Percentiles rank a stretch among this genome's conserved stretches.
Conservation (phyloP, 1,140 invertebrate species). For the Halictus rubicundus region DNA sequence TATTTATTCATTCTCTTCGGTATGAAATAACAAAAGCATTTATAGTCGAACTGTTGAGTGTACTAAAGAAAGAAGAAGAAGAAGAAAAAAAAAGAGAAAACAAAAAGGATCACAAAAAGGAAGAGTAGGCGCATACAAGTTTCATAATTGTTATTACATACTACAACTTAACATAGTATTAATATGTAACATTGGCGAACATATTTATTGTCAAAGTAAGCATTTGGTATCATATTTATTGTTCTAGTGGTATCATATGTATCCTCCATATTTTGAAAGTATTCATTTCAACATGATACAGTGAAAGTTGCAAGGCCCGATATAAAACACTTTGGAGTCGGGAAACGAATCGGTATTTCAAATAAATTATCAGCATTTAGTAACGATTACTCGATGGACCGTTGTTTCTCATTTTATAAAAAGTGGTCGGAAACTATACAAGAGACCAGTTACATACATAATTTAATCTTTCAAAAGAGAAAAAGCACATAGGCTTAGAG, state of each 20-base stretch:
- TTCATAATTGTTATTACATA: constrained; percentile 10
- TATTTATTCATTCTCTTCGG: constrained; percentile 29
- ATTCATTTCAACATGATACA: constrained; percentile 54
- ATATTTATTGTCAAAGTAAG: constrained; percentile 39
- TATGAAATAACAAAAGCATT: constrained; percentile 32
- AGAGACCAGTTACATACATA: neutral
- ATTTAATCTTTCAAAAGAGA: neutral
- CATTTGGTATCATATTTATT: constrained; percentile 12
- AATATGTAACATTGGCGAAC: constrained; percentile 12
- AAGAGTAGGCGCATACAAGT: neutral
- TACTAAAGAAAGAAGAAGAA: neutral
- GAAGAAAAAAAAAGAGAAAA: too few relatives aligned
- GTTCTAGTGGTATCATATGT: constrained; percentile 2
- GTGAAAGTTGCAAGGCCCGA: constrained; percentile 39
- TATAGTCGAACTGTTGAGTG: constrained; percentile 1
- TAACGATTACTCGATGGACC: constrained; percentile 23
- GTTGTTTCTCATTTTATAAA: constrained; percentile 2
- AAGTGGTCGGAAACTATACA: neutral
- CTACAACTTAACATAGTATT: constrained; percentile 6
- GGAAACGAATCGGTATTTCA: constrained; percentile 38
- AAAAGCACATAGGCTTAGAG: neutral
- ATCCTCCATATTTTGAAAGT: constrained; percentile 28
- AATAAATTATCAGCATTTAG: constrained; percentile 41
- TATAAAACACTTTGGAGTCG: constrained; percentile 49
- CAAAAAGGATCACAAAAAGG: too few relatives aligned